Conservation (phyloP, 92 coral and sea anemone species). For the Palythoa caribaeorum region DNA sequence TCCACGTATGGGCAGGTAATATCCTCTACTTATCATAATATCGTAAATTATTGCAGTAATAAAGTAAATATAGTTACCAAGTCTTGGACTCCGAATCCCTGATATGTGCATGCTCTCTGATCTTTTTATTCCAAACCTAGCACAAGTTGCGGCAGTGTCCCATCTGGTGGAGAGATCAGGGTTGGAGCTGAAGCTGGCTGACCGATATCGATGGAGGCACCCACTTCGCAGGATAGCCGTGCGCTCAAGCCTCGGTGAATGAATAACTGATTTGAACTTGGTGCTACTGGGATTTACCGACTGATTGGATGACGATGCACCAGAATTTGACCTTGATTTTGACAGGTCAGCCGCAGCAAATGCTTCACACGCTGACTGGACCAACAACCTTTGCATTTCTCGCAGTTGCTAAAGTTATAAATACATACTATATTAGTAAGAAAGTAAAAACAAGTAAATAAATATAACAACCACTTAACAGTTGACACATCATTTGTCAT, state of each 20-base stretch:
- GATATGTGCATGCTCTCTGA: slow-evolving; percentile 83
- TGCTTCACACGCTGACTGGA: slow-evolving; percentile 97
- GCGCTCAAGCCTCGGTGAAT: slow-evolving; percentile 69
- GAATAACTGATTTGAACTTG: slow-evolving; percentile 59
- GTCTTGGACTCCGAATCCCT: slow-evolving; percentile 69
- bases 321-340: slow-evolving; percentile 94
- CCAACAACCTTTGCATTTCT: slow-evolving; percentile 96
- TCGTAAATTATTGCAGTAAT: neutral
- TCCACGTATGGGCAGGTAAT: too few species aligned
- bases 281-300: slow-evolving; percentile 55
- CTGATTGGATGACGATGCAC: slow-evolving; percentile 77
- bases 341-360: slow-evolving; percentile 91
- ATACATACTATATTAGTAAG: neutral
- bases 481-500: too few species aligned
- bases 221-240: slow-evolving; percentile 67
- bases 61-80: slow-evolving; percentile 49
- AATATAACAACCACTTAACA: too few species aligned
- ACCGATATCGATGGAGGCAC: slow-evolving; percentile 56
- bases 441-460: neutral
- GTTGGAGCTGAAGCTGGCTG: slow-evolving; percentile 84
- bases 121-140: slow-evolving; percentile 60
- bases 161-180: slow-evolving; percentile 70
- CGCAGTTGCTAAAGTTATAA: slow-evolving; percentile 73
- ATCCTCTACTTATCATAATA: too few species aligned
- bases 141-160: slow-evolving; percentile 53